Base-by-base conservation (phyloP, 2,113 vertebrate genomes). In the Petroica traversi region DNA sequence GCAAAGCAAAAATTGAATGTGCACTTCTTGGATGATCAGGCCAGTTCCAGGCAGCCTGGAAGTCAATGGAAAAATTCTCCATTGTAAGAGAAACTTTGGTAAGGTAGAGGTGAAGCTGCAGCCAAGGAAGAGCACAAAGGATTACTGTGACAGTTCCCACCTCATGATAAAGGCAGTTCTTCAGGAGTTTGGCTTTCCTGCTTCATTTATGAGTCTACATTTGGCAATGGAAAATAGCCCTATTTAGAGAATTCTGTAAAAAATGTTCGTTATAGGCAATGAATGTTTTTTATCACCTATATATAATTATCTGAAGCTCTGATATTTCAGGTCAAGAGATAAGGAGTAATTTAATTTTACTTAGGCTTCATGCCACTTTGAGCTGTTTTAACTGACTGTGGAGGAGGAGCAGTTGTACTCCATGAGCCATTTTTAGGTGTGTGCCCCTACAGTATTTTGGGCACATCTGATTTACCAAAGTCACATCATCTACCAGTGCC, bases 231-330 rank as follows among this genome's bases (percentile, higher is more conserved):
- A 96, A 95, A 94, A 73, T 23, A 69, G 33, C 54, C 81, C 33
- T 82, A 85, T 89, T 92, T 95, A 85, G 87, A 89, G 45, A 16
- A 58, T 94, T 95, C 82, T 95, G 66, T 88, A 91, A 96, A 94
- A 62, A 69, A 26, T 24, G 4, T 75, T 88, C 11, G 22, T 85
- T 92, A 91, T 45, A 79, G 62, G 66, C 76, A 90, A 74, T 64
- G 20, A 10, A 33, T 38, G 79, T 93, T 92, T 79, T 82, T 84
- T 89, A 69, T 54, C 28, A 5, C 38, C 24, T 94, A 82, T 88
- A 92, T 92, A 92, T 87, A 89, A 87, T 54, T 88, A 62, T 85
- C 62, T 88, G 77, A 49, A 95, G 18, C 29, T 76, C 38, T 51
- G 38, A 62, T 69, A 69, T 31, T 66, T 89, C 89, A 89, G 77